Base-by-base conservation (phyloP, 2,888 invertebrate species). In the Drosophila yooni region DNA sequence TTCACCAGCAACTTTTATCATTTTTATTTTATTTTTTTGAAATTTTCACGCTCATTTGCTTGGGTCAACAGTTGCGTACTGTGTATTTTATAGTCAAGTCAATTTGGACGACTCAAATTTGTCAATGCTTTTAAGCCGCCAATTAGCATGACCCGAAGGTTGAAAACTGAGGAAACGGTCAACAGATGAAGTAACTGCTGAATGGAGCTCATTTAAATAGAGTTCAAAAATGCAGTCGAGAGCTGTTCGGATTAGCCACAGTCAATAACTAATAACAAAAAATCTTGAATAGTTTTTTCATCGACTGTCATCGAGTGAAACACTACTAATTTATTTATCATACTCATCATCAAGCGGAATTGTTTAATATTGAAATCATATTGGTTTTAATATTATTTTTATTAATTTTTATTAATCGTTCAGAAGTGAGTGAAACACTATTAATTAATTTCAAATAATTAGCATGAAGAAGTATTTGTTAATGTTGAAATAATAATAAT, bases 91-190 rank as follows among this genome's bases (percentile, higher is more conserved):
- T 40, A 46, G 66, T 21, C 36, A 36, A 57, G 59, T 67, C 66
- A 38, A 58, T 40, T 71, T 58, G 43, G 53, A 57, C 65, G 68
- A 67, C 43, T 38, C 57, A 48, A 71, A 69, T 83, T 73, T 81
- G 79, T 73, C 69, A 65, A 81, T 73, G 59, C 50, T 67, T 61
- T 67, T 56, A 54, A 54, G 63, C 75, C 48, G 36, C 6, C 68
- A 77, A 84, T 82, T 82, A 82, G 70, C 84, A 82, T 82, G 34
- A 57, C 46, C 38, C 52, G 77, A 77, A 84, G 82, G 82, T 60
- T 67, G 6, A 10, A 15, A 15, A 11, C 29, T 29, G 10, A n/a
- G 66, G 25, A 25, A 51, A n/a, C 57, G 11, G 48, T 38, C 31
- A 51, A 21, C 15, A 54, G 58, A 27, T 51, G 70, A 58, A 40